Evolutionary conservation across 2,888 invertebrate genomes (phyloP), one percentile per base, ranked within the genome.

Genomic region (Chrysolina haemoptera): DNA sequence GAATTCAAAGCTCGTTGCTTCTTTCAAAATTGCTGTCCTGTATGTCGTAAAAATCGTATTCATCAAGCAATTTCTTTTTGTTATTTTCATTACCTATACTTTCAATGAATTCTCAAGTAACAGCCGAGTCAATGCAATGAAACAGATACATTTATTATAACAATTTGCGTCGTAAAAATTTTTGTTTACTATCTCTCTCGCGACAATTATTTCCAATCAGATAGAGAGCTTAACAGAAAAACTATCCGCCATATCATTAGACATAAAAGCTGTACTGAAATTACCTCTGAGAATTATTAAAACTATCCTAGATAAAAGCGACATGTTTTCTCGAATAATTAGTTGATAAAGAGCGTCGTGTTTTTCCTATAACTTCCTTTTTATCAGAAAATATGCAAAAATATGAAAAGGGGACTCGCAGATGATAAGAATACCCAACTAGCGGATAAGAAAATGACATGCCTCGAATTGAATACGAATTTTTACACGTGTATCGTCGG

Each of bases 271-370:
- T 68, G 71, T 69, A 75, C 73, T 73, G 70, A 78, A 78, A 78
- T 78, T 78, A 77, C 76, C 76, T 77, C 77, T 70, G 77, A 77
- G 74, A 72, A 77, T 77, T 79, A 78, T 80, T 78, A 79, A 81
- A 81, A 82, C 76, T 76, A 78, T 79, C 79, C 78, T 74, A 81
- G 82, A 83, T 83, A 83, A 80, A 68, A 68, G 72, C 76, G 81
- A 81, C 82, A 83, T 80, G 81, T 82, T 82, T 82, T 83, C 82
- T 82, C 81, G 82, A 78, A 83, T 82, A 83, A 83, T 83, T 82
- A 81, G 78, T 72, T 77, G 82, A 83, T 83, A 83, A 78, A 64
- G 76, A 73, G 72, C 71, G 76, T 73, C 76, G 79, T 81, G 83
- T 83, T 82, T 82, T 84, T 81, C 82, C 83, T 81, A 81, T 81